Percentiles rank a stretch among this genome's conserved stretches.
phyloP scores from a whole-genome alignment of 1,140 invertebrate species.

The Lasioglossum baleicum region DNA sequence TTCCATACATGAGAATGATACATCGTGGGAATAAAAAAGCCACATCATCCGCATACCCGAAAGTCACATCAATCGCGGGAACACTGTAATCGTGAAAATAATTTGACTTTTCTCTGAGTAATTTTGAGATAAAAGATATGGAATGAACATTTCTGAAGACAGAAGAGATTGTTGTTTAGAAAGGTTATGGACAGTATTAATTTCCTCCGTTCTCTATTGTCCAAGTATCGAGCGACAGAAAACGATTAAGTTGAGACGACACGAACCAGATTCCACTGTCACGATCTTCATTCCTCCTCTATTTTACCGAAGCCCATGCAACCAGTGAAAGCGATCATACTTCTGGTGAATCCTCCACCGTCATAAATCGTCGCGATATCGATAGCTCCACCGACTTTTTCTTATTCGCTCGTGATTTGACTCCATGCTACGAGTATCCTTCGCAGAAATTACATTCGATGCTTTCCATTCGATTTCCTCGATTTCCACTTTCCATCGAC shows the following conservation, averaged over 20 bases:
- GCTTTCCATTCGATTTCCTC: constrained; percentile 17
- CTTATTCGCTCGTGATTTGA: background rate
- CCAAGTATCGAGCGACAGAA: too few relatives aligned
- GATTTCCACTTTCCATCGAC: background rate
- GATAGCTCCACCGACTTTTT: background rate
- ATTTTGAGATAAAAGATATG: too few relatives aligned
- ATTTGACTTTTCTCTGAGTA: too few relatives aligned
- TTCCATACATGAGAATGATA: too few relatives aligned
- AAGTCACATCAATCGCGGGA: too few relatives aligned
- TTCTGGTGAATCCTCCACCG: background rate
- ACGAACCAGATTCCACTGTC: background rate
- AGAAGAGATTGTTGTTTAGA: too few relatives aligned
- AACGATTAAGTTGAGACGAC: background rate
- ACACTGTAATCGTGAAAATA: too few relatives aligned
- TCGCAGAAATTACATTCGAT: background rate
- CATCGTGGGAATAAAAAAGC: too few relatives aligned
- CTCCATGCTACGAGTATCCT: background rate
- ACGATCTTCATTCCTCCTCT: background rate
- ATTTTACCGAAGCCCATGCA: background rate
- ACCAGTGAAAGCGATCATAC: constrained; percentile 17
- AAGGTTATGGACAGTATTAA: too few relatives aligned
- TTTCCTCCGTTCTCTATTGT: too few relatives aligned
- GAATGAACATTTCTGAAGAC: too few relatives aligned
- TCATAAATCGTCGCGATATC: constrained; percentile 30
- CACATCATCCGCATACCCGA: too few relatives aligned